These are phyloP conservation scores for Melanogrammus aeglefinus DNA, from an alignment of 2,797 vertebrate genomes.

Conservation along the genomic window DNA sequence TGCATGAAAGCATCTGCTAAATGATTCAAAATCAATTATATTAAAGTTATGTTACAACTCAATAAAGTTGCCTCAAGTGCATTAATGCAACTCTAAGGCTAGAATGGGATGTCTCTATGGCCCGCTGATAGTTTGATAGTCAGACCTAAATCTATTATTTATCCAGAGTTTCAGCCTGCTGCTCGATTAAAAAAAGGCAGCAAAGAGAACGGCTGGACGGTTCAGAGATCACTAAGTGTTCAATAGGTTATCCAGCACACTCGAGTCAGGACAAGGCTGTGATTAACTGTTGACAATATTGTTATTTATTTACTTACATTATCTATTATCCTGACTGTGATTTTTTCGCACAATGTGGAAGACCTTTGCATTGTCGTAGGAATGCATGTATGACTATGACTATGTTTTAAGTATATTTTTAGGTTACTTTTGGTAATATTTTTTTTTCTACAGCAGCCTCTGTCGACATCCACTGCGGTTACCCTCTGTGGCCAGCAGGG, in stretches of 20 bases:
- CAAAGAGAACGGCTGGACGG: background rate
- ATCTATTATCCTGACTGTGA: background rate
- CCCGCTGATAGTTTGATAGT: background rate
- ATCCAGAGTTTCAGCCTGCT: background rate
- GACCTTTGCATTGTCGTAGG: background rate
- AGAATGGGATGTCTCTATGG: background rate
- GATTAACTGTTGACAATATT: background rate
- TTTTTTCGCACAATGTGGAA: background rate
- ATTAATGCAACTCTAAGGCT: background rate
- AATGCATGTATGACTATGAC: background rate
- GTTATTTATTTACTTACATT: background rate
- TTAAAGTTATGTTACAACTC: background rate
- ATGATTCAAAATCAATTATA: background rate
- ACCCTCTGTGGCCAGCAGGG: slow-evolving; percentile 69
- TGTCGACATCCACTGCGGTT: background rate
- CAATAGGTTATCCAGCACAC: background rate
- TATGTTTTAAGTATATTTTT: background rate
- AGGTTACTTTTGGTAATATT: background rate
- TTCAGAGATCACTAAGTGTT: background rate
- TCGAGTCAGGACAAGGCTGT: background rate
- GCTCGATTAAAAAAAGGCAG: background rate
- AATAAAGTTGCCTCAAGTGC: background rate
- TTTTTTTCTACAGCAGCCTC: no score
- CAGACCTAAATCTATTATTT: background rate
- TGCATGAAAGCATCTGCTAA: slow-evolving; percentile 1